A percentile compares a stretch with the other conserved stretches of the same genome.
These are phyloP conservation scores for Antennarius striatus DNA, from an alignment of 2,113 vertebrate species.

Conservation along the genomic window DNA sequence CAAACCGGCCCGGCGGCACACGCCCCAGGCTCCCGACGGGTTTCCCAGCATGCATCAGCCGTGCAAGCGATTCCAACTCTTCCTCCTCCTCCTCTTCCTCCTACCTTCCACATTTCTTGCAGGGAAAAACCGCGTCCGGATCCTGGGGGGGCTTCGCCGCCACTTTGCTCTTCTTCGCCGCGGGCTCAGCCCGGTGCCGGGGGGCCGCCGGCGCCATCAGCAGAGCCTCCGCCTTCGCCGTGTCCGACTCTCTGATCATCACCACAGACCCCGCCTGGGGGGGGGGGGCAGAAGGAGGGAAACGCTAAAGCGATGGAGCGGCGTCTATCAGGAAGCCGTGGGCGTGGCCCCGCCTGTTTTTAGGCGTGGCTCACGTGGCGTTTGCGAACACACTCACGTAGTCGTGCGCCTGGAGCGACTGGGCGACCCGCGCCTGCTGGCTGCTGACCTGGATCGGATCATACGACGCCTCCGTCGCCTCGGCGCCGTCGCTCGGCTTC, in stretches of 20 bases:
- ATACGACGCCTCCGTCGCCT: conserved; percentile 60
- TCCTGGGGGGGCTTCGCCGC: conserved; percentile 80
- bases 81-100: no score
- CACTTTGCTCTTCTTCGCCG: conserved; percentile 78
- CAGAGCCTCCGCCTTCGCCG: conserved; percentile 66
- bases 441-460: conserved; percentile 51
- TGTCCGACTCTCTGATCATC: conserved; percentile 76
- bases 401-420: conserved; percentile 82
- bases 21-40: no score
- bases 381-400: conserved; percentile 66
- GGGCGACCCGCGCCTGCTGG: conserved; percentile 66
- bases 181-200: conserved; percentile 76
- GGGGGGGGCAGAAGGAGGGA: no score
- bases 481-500: conserved; percentile 39
- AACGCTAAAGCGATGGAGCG: no score
- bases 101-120: conserved; percentile 97
- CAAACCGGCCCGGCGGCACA: no score
- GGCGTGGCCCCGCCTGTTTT: no score
- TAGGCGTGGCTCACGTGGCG: background rate
- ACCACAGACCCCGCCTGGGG: conserved; percentile 78
- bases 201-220: conserved; percentile 25
- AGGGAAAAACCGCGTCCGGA: conserved; percentile 91
- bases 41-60: no score
- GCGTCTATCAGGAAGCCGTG: background rate
- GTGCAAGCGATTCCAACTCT: no score